Evolutionary conservation across 2,888 invertebrate species (phyloP), one percentile per base, ranked within the genome.

Genomic region (Tachina fera): DNA sequence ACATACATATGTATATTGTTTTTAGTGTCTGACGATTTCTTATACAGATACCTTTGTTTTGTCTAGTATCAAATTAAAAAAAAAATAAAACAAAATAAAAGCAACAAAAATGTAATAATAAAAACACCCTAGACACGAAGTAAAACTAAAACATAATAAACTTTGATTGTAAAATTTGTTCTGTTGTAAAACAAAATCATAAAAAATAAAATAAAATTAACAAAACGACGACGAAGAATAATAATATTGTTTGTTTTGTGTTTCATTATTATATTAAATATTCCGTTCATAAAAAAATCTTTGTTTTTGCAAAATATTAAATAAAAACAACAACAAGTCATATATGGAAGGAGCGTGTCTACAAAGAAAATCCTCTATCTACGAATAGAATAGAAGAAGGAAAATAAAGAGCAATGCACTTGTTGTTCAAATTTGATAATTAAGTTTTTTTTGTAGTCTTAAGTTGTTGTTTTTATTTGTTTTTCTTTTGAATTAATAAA

Each of bases 171-270:
- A 56, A 76, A 47, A 19, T 65, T 56, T 76, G 16, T 63, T 83
- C 47, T 61, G 22, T 31, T 68, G 13, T 61, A 47, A 70, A 71
- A 63, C 56, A 13, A 76, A 82, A 75, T 70, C 68, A 45, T 31
- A 68, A 19, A 61, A 51, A 16, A 65, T 11, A 67, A 63, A 75
- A 58, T 19, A 49, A 51, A 58, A 75, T 65, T 39, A 39, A 39
- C 16, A 41, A 41, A 31, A 31, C 31, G 31, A 31, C 31, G 31
- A 63, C 47, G 22, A 49, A 13, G 11, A 51, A 72, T 49, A 70
- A 71, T 71, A 83, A 83, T 70, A 84, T 76, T 81, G 75, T 84
- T 84, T 82, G 70, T 84, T 84, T 80, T 80, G 80, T 75, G 70
- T 71, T 76, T 71, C 51, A 63, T 75, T 74, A 65, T 65, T 47